These are phyloP conservation scores for Syrista parreyssii DNA, from an alignment of 2,888 invertebrate genomes.

Conservation along the genomic window DNA sequence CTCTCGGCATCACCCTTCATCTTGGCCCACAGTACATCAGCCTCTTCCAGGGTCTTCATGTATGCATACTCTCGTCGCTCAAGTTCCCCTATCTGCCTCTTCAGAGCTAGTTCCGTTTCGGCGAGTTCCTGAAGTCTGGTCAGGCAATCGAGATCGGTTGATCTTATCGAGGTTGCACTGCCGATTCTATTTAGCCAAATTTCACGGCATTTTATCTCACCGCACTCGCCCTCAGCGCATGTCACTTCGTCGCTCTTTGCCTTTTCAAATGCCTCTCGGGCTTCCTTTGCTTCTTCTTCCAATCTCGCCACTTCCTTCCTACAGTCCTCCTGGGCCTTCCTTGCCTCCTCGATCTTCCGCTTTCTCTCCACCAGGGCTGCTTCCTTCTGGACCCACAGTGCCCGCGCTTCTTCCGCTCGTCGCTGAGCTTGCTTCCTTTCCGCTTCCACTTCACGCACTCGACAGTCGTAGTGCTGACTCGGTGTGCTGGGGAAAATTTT, in stretches of 20 bases:
- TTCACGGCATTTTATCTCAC: constrained; percentile 37
- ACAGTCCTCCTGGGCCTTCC: constrained; percentile 39
- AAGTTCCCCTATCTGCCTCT: constrained; percentile 72
- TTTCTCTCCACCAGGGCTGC: constrained; percentile 35
- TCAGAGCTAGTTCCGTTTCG: constrained; percentile 71
- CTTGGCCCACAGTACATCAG: constrained; percentile 79
- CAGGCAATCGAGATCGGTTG: constrained; percentile 63
- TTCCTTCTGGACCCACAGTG: constrained; percentile 42
- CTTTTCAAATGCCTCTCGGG: constrained; percentile 29
- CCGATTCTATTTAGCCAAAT: constrained; percentile 32
- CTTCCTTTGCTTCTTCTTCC: constrained; percentile 36
- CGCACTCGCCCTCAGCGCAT: constrained; percentile 39
- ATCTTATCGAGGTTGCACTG: constrained; percentile 49
- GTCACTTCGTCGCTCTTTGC: constrained; percentile 23
- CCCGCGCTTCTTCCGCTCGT: constrained; percentile 46
- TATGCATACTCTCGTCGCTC: constrained; percentile 76
- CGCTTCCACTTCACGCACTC: constrained; percentile 52
- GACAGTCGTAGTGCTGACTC: constrained; percentile 51
- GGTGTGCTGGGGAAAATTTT: constrained; percentile 29
- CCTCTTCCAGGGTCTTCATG: constrained; percentile 77
- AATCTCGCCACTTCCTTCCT: constrained; percentile 39
- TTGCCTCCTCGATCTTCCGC: constrained; percentile 44
- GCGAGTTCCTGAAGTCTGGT: constrained; percentile 68
- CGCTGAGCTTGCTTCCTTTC: constrained; percentile 48
- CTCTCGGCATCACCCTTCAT: constrained; percentile 72